These are phyloP conservation scores for Saccopteryx leptura DNA, from an alignment of 2,113 vertebrate genomes.

Conservation along the genomic window DNA sequence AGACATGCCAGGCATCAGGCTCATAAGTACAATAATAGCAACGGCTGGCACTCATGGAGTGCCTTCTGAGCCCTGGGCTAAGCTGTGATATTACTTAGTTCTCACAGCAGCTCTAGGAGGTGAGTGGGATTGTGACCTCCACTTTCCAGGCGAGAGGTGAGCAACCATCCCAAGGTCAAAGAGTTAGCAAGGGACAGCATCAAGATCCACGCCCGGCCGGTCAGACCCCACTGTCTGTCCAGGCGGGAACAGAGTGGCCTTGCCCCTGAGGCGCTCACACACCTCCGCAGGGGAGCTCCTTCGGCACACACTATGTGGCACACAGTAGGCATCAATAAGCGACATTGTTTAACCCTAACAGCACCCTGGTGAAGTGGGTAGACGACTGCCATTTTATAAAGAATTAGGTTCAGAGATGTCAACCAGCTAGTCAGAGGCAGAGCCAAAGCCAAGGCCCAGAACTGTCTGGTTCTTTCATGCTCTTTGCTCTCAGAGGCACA, in stretches of 20 bases:
- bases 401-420: background rate
- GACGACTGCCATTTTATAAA: background rate
- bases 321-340: background rate
- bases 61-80: background rate
- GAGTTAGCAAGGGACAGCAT: background rate
- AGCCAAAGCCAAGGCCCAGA: constrained; percentile 33
- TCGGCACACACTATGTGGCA: too few species aligned
- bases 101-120: background rate
- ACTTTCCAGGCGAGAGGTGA: background rate
- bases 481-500: constrained; percentile 17
- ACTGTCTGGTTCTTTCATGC: background rate
- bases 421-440: background rate
- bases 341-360: background rate
- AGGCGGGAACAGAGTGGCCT: background rate
- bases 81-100: background rate
- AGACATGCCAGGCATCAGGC: background rate
- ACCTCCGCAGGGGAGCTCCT: background rate
- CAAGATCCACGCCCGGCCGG: background rate
- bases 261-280: background rate
- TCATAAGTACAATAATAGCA: background rate
- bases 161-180: background rate
- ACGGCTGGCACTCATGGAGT: background rate
- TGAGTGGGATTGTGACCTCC: background rate
- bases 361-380: background rate
- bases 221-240: background rate